phyloP scores from a whole-genome alignment of 2,888 invertebrate genomes.

The Aleiodes alternator region DNA sequence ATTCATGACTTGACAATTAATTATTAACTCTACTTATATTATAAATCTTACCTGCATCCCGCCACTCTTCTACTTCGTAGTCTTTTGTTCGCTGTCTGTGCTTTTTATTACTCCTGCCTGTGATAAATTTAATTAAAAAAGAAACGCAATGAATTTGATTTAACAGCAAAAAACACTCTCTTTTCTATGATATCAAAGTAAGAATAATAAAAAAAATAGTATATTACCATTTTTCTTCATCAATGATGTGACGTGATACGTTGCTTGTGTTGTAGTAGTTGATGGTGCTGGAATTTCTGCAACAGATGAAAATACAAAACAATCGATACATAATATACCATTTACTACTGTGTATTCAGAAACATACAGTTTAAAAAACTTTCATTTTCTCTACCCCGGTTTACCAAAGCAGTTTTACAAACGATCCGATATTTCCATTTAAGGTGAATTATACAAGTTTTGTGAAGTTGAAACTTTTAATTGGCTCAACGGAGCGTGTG shows the following conservation, averaged over 20 bases:
- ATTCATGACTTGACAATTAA: no score
- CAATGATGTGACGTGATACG: conserved; percentile 78
- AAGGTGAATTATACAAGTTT: conserved; percentile 32
- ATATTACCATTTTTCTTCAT: conserved; percentile 82
- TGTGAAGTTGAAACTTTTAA: conserved; percentile 22
- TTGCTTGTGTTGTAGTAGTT: conserved; percentile 82
- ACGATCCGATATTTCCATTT: conserved; percentile 33
- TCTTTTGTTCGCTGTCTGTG: conserved; percentile 78
- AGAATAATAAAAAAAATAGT: conserved; percentile 11
- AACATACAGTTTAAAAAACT: conserved; percentile 15
- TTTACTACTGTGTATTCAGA: conserved; percentile 15
- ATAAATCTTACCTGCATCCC: conserved; percentile 80
- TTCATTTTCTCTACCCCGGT: conserved; percentile 11
- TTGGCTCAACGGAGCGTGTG: conserved; percentile 33
- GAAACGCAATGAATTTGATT: background rate
- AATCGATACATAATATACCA: conserved; percentile 22
- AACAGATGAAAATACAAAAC: conserved; percentile 57
- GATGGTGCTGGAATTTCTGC: conserved; percentile 92
- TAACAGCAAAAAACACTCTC: background rate
- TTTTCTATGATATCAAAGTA: background rate
- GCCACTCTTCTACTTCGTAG: conserved; percentile 86
- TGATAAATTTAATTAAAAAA: conserved; percentile 50
- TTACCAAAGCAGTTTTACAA: conserved; percentile 28
- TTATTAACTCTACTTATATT: no score
- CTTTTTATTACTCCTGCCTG: conserved; percentile 79